phyloP scores from a whole-genome alignment of 2,797 vertebrate species.

The Odontamblyopus lacepedii region DNA sequence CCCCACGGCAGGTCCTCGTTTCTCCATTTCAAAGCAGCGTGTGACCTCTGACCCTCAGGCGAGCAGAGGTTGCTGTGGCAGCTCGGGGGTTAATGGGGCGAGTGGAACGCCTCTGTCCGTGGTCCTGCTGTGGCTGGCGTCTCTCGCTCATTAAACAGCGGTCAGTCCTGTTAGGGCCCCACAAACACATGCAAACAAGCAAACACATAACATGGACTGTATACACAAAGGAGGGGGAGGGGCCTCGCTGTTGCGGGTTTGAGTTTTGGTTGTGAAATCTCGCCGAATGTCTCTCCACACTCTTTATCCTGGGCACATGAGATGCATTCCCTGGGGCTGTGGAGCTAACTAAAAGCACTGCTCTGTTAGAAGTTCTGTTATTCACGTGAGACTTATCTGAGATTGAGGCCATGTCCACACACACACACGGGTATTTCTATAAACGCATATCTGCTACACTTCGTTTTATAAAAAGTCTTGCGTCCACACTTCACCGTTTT shows the following conservation, averaged over 20 bases:
- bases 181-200: background rate
- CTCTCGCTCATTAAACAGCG: constrained; percentile 73
- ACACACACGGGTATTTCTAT: too few species aligned
- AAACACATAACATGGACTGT: background rate
- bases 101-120: constrained; percentile 20
- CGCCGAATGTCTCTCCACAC: background rate
- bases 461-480: too few species aligned
- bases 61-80: constrained; percentile 40
- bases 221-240: background rate
- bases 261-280: background rate
- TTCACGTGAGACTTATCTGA: too few species aligned
- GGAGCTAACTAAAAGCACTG: too few species aligned
- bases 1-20: constrained; percentile 36
- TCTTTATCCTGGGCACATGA: background rate
- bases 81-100: constrained; percentile 32
- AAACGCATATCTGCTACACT: too few species aligned
- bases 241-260: background rate
- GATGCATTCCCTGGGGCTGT: too few species aligned
- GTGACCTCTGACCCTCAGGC: constrained; percentile 60
- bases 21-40: constrained; percentile 62
- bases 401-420: too few species aligned
- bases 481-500: too few species aligned
- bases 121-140: constrained; percentile 66
- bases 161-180: constrained; percentile 49
- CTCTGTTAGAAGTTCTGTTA: too few species aligned